Conservation (phyloP, 2,797 vertebrate genomes). For the Sphenodon punctatus region DNA sequence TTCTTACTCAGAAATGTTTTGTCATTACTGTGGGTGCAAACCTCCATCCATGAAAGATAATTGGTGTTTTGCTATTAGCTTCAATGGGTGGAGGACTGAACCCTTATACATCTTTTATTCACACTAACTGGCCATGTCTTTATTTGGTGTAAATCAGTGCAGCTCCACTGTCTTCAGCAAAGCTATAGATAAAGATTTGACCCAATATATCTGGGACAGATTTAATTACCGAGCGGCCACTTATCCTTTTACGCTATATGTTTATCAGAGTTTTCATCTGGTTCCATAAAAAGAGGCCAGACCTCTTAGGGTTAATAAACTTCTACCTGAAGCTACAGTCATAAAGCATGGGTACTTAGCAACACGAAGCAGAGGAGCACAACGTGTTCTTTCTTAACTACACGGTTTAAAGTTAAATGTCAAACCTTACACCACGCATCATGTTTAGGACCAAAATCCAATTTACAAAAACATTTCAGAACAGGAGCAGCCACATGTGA, state of each 20-base stretch:
- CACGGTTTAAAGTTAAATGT: slow-evolving; percentile 30
- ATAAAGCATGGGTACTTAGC: slow-evolving; percentile 67
- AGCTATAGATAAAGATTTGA: background rate
- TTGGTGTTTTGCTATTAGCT: no score
- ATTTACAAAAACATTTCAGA: slow-evolving; percentile 30
- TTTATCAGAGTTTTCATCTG: background rate
- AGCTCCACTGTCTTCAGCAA: no score
- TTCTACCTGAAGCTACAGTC: slow-evolving; percentile 41
- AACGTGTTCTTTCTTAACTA: slow-evolving; percentile 45
- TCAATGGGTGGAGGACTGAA: no score
- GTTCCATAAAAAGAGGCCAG: background rate
- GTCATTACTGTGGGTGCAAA: no score
- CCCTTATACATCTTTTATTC: background rate
- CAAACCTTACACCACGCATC: slow-evolving; percentile 42
- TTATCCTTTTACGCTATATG: background rate
- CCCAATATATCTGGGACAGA: background rate
- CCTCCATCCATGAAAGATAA: no score
- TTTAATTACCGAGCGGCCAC: background rate
- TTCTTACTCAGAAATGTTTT: no score
- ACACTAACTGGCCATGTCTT: background rate
- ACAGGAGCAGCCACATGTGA: slow-evolving; percentile 6
- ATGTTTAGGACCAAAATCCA: slow-evolving; percentile 14
- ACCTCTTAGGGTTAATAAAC: slow-evolving; percentile 6
- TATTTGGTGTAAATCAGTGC: background rate
- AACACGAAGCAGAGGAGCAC: slow-evolving; percentile 66